Percentiles rank a stretch among this genome's conserved stretches.
Conservation (phyloP, 2,113 vertebrate species). For the Spermophilus dauricus region DNA sequence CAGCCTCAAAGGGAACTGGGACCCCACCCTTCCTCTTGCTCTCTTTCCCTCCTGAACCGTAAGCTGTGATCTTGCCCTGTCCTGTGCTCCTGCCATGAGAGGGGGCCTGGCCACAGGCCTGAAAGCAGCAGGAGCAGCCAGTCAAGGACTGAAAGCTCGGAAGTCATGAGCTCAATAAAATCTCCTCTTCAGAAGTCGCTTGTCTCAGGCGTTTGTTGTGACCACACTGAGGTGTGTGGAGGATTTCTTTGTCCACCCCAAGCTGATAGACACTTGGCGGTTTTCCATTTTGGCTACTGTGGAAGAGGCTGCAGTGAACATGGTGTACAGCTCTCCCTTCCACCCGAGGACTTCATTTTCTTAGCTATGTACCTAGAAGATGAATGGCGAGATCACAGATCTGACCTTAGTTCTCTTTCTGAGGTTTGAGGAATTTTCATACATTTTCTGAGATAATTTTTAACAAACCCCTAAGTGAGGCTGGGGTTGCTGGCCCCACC, state of each 20-base stretch:
- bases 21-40: not conserved
- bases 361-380: not conserved
- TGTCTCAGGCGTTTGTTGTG: not conserved
- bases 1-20: not conserved
- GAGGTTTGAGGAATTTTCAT: not conserved
- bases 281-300: no score
- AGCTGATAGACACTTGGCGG: not conserved
- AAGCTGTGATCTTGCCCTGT: no score
- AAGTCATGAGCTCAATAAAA: no score
- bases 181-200: not conserved
- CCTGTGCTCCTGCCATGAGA: not conserved
- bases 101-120: no score
- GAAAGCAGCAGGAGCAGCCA: no score
- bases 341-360: not conserved
- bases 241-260: not conserved
- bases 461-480: not conserved
- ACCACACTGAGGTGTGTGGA: no score
- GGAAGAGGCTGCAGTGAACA: not conserved
- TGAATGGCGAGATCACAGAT: not conserved
- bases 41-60: no score
- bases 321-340: accelerated
- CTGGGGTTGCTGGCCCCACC: not conserved
- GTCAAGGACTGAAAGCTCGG: no score
- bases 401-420: no score
- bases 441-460: not conserved